Conservation (phyloP, 2,113 vertebrate genomes). For the Hydrolagus affinis region DNA sequence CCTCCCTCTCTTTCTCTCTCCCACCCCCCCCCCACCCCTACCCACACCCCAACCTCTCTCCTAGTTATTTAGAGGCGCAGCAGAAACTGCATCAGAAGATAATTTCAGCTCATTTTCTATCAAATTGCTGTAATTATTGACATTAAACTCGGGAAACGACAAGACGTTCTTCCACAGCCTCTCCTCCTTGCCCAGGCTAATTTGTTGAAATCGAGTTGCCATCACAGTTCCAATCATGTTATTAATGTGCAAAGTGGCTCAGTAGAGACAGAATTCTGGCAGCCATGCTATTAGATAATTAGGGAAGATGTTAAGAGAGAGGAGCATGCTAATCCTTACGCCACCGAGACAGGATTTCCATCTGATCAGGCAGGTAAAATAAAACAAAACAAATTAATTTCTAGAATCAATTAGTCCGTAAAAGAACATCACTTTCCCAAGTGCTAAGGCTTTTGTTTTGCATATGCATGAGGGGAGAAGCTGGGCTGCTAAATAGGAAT, state of each 20-base stretch:
- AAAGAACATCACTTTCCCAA: conserved; percentile 61
- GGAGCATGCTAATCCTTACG: conserved; percentile 84
- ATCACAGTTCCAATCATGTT: conserved; percentile 94
- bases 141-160: conserved; percentile 89
- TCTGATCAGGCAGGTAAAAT: conserved; percentile 78
- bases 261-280: conserved; percentile 85
- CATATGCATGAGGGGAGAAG: conserved; percentile 61
- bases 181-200: conserved; percentile 84
- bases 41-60: not conserved
- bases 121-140: conserved; percentile 97
- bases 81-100: conserved; percentile 56
- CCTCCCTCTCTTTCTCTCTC: conserved; percentile 14
- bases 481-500: conserved; percentile 33
- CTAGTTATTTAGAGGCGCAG: too few species aligned
- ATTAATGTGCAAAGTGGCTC: conserved; percentile 91
- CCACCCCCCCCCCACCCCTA: conserved; percentile 1
- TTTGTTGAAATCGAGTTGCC: conserved; percentile 93
- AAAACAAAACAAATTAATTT: conserved; percentile 67
- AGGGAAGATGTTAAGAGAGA: conserved; percentile 73
- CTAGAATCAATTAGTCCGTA: conserved; percentile 69
- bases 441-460: conserved; percentile 49
- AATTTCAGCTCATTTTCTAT: conserved; percentile 67
- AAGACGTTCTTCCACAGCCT: conserved; percentile 82
- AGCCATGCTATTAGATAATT: conserved; percentile 99
- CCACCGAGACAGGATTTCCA: conserved; percentile 64